These are phyloP conservation scores for Cyprinodon brontotheroides DNA, from an alignment of 2,113 vertebrate species.

Conservation along the genomic window DNA sequence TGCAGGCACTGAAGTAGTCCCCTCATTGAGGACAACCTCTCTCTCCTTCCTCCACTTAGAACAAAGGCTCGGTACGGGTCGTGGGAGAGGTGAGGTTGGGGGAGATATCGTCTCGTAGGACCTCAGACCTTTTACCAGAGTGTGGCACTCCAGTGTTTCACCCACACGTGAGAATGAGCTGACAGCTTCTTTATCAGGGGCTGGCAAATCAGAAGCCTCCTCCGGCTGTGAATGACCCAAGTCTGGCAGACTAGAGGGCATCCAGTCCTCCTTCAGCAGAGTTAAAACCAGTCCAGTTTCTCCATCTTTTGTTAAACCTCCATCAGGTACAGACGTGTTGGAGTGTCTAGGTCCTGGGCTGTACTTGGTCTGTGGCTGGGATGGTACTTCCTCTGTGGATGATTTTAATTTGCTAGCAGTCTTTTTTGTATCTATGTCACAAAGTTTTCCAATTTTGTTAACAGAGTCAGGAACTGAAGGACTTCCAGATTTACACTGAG, in stretches of 20 bases:
- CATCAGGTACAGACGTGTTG: conserved; percentile 31
- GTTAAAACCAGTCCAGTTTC: conserved; percentile 26
- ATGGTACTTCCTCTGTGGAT: conserved; percentile 12
- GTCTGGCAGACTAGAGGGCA: conserved; percentile 57
- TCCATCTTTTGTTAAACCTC: conserved; percentile 35
- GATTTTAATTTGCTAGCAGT: conserved; percentile 43
- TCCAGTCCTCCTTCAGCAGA: conserved; percentile 49
- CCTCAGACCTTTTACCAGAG: conserved; percentile 78
- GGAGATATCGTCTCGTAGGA: conserved; percentile 76
- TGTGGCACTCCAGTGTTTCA: conserved; percentile 80
- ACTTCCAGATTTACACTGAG: conserved; percentile 41
- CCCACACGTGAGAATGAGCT: conserved; percentile 69
- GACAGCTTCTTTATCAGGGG: conserved; percentile 42
- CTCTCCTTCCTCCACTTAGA: conserved; percentile 83
- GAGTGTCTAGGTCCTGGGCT: conserved; percentile 1
- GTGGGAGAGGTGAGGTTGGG: conserved; percentile 63
- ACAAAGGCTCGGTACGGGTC: conserved; percentile 76
- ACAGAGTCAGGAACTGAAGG: conserved; percentile 28
- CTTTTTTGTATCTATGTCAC: conserved; percentile 27
- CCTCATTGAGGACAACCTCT: conserved; percentile 60
- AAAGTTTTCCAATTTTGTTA: conserved; percentile 31
- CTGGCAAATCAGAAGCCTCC: conserved; percentile 44
- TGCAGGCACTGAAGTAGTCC: conserved; percentile 25
- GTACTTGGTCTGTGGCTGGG: conserved; percentile 26
- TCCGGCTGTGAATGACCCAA: conserved; percentile 62